Evolutionary conservation across 23 tunicate genomes (phyloP).

Genomic region (Ascidia mentula): DNA sequence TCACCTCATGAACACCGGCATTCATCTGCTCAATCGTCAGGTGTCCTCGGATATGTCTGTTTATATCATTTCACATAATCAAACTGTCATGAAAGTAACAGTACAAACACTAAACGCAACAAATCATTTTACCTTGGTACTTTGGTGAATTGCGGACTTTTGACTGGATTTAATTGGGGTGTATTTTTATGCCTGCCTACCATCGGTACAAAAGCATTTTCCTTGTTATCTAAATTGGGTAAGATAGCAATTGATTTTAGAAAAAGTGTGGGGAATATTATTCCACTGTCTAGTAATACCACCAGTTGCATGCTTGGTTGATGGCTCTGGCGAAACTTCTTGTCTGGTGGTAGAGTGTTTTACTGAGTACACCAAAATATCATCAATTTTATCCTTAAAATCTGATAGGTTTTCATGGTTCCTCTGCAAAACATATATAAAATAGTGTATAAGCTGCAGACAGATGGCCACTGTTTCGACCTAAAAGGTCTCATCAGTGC

Average conservation of each 20-base stretch:
- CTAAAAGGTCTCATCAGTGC: too few species aligned
- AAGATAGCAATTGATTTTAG: too few species aligned
- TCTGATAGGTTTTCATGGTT: background rate
- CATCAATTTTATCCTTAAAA: background rate
- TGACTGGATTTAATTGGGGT: background rate
- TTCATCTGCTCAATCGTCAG: slow-evolving; percentile 55
- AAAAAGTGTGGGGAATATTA: too few species aligned
- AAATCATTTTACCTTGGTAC: background rate
- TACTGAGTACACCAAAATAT: background rate
- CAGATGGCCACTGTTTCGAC: too few species aligned
- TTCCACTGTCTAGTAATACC: too few species aligned
- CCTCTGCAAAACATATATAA: too few species aligned
- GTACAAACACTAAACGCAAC: background rate
- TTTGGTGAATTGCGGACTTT: background rate
- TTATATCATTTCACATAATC: background rate
- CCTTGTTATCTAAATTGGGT: background rate
- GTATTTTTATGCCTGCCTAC: background rate
- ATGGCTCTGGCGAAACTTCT: background rate
- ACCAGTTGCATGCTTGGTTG: too few species aligned
- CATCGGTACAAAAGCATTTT: background rate
- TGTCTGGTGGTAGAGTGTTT: background rate
- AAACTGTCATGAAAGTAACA: background rate
- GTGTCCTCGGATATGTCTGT: slow-evolving; percentile 54
- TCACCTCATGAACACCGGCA: slow-evolving; percentile 58
- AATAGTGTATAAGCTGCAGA: too few species aligned